Base-by-base conservation (phyloP, 2,888 invertebrate genomes). In the Eupsilia transversa region DNA sequence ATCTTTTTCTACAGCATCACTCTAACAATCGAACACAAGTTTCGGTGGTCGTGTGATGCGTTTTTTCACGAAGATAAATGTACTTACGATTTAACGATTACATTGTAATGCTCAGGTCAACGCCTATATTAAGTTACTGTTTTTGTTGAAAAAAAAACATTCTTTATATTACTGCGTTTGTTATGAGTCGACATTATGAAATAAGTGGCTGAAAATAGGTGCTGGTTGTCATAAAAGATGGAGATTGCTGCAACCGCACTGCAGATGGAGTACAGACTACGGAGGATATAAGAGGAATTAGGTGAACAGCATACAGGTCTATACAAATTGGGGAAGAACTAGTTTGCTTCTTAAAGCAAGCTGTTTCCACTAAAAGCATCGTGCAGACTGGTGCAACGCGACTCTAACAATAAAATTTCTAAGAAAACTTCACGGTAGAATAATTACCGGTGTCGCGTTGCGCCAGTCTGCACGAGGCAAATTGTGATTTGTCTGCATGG, bases 31-130 rank as follows among this genome's bases (percentile, higher is more conserved):
- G 72, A 59, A 56, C 85, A 61, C 82, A 56, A 49, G 59, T 81
- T 59, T 68, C 68, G 68, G 57, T 49, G 12, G 23, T 56, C 71
- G 64, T 71, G 66, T 77, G 74, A 75, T 83, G 69, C 79, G 68
- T 82, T 82, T 86, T 80, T 86, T 76, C 56, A 35, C 56, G 61
- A 72, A 85, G 81, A 85, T 78, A 77, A 77, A 81, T 69, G 74
- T 76, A 77, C 72, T 79, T 82, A 82, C 74, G 69, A 79, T 86
- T 72, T 77, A 77, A 75, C 82, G 77, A 82, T 85, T 80, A 81
- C 71, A 85, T 82, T 86, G 80, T 79, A 72, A 74, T 72, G 49
- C 49, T 60, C 80, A 57, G 79, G 65, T 77, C 77, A 80, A 87
- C 79, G 76, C 74, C 86, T 83, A 77, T 80, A 87, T 85, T 77